These are phyloP conservation scores for Chymomyza procnemis DNA, from an alignment of 2,888 invertebrate species.

Conservation along the genomic window DNA sequence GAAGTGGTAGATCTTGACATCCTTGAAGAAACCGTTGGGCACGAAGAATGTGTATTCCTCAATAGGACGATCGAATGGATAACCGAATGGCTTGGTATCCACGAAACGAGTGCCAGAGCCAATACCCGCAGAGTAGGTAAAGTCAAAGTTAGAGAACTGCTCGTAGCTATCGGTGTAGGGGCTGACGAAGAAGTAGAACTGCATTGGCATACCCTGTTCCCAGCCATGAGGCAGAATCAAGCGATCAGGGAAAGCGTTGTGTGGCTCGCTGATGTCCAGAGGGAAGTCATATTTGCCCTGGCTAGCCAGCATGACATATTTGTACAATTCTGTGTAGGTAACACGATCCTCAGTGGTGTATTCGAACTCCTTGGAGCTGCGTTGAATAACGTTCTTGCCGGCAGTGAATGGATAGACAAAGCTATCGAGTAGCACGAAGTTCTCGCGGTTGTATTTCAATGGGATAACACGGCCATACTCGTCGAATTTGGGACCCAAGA, in stretches of 20 bases:
- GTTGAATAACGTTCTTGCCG: constrained; percentile 84
- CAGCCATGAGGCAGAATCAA: constrained; percentile 86
- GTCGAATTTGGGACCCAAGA: constrained; percentile 85
- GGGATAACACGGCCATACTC: constrained; percentile 80
- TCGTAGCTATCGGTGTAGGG: constrained; percentile 80
- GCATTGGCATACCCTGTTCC: constrained; percentile 83
- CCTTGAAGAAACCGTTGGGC: constrained; percentile 84
- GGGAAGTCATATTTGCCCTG: constrained; percentile 80
- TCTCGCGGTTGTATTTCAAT: constrained; percentile 81
- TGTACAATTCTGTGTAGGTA: constrained; percentile 83
- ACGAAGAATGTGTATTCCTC: constrained; percentile 82
- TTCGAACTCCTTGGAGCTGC: constrained; percentile 84
- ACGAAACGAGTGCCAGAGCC: constrained; percentile 80
- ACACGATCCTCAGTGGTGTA: constrained; percentile 83
- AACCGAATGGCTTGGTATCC: constrained; percentile 84
- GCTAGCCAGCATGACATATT: constrained; percentile 82
- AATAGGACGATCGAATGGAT: constrained; percentile 86
- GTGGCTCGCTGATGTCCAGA: constrained; percentile 80
- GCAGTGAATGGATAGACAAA: constrained; percentile 82
- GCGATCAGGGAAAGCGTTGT: constrained; percentile 86
- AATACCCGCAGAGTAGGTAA: constrained; percentile 80
- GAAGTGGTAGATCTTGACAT: constrained; percentile 83
- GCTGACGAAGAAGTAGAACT: constrained; percentile 82
- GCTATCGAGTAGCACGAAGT: constrained; percentile 83
- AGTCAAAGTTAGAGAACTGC: constrained; percentile 79